A percentile compares a stretch with the other conserved stretches of the same genome.
phyloP scores from a whole-genome alignment of 2,888 invertebrate species.

The Lagria hirta region DNA sequence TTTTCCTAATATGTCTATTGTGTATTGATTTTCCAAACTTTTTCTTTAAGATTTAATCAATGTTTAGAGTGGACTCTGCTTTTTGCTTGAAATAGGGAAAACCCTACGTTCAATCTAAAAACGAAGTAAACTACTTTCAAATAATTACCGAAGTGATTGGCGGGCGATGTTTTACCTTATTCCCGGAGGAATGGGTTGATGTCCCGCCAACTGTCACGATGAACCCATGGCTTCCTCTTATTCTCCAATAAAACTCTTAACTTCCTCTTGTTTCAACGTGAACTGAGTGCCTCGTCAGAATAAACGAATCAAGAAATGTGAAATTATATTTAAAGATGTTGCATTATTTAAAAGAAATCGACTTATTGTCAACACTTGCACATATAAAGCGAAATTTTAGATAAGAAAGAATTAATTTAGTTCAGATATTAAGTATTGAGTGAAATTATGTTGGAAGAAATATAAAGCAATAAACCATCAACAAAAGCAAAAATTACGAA shows the following conservation, averaged over 20 bases:
- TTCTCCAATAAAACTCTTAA: slow-evolving; percentile 35
- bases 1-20: too few relatives aligned
- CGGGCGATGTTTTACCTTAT: slow-evolving; percentile 44
- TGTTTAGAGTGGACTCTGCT: too few relatives aligned
- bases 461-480: too few relatives aligned
- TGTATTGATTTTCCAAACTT: too few relatives aligned
- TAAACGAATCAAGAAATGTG: slow-evolving; percentile 22
- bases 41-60: too few relatives aligned
- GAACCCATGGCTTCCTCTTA: slow-evolving; percentile 32
- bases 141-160: slow-evolving; percentile 52
- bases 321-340: slow-evolving; percentile 26
- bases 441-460: too few relatives aligned
- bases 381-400: too few relatives aligned
- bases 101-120: slow-evolving; percentile 8
- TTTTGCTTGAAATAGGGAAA: too few relatives aligned
- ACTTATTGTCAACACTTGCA: slow-evolving; percentile 24
- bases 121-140: slow-evolving; percentile 48
- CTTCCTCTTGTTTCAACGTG: slow-evolving; percentile 35
- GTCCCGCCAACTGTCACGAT: slow-evolving; percentile 45
- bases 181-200: slow-evolving; percentile 38
- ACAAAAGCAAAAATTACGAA: too few relatives aligned
- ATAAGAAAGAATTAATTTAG: too few relatives aligned
- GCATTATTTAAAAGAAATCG: slow-evolving; percentile 25
- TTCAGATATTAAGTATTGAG: too few relatives aligned
- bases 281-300: slow-evolving; percentile 24